Evolutionary conservation across 2,113 vertebrate species (phyloP).

Genomic region (Petromus typicus): DNA sequence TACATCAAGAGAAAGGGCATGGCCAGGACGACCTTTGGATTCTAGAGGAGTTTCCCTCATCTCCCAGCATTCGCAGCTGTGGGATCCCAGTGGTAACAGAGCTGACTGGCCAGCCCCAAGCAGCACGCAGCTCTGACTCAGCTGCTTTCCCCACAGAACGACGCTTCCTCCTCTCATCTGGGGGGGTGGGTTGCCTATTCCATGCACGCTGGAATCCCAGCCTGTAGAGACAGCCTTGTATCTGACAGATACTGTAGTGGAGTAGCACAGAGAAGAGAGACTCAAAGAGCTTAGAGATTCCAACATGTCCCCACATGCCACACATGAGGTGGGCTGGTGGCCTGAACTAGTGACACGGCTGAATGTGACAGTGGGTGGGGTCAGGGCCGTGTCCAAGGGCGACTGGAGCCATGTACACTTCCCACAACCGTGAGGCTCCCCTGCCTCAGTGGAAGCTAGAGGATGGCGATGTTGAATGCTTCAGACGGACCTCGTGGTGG

Average conservation of each 20-base stretch:
- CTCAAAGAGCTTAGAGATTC: rapidly evolving
- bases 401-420: rapidly evolving
- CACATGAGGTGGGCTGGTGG: background rate
- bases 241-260: rapidly evolving
- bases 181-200: no score
- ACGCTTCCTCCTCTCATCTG: rapidly evolving
- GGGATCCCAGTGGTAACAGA: rapidly evolving
- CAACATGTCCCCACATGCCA: rapidly evolving
- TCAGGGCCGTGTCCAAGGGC: no score
- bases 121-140: background rate
- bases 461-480: background rate
- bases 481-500: background rate
- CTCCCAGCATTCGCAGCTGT: rapidly evolving
- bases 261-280: background rate
- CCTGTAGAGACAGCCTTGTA: background rate
- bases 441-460: background rate
- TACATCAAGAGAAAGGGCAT: background rate
- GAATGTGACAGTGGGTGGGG: background rate
- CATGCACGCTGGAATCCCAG: rapidly evolving
- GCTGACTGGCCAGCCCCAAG: rapidly evolving
- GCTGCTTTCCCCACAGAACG: background rate
- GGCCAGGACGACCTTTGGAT: background rate
- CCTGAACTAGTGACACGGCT: no score
- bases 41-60: background rate
- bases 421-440: background rate